Percentiles rank a stretch among this genome's conserved stretches.
phyloP scores from a whole-genome alignment of 2,113 vertebrate species.

The Tauraco erythrolophus region DNA sequence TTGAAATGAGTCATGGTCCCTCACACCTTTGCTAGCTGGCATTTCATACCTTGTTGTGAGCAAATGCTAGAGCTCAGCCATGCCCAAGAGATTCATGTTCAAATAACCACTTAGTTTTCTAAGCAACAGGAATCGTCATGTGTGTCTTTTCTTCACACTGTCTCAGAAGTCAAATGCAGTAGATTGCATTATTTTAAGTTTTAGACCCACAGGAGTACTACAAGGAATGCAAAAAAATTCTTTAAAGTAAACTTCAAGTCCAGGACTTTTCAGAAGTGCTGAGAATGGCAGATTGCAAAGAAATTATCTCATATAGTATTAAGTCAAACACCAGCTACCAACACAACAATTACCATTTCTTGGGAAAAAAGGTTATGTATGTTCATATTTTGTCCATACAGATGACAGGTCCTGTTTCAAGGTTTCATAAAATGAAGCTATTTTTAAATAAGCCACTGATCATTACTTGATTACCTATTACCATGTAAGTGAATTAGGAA shows the following conservation, averaged over 20 bases:
- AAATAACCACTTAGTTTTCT: background rate
- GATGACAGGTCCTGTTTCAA: background rate
- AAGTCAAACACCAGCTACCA: background rate
- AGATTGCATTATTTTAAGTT: background rate
- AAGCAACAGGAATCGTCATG: background rate
- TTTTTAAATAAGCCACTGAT: slow-evolving; percentile 1
- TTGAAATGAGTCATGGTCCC: background rate
- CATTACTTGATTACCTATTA: slow-evolving; percentile 12
- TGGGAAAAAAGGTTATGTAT: background rate
- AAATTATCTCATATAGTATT: background rate
- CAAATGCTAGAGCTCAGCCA: background rate
- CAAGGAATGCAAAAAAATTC: background rate
- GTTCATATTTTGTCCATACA: background rate
- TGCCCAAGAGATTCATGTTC: background rate
- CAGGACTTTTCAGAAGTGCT: background rate
- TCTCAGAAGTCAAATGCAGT: background rate
- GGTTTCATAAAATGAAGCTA: background rate
- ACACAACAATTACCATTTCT: background rate
- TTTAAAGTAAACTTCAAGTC: background rate
- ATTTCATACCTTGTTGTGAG: background rate
- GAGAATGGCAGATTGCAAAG: background rate
- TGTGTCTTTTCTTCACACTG: accelerated
- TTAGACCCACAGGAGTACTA: background rate
- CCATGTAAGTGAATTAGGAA: slow-evolving; percentile 24
- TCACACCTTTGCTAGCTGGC: background rate